Conservation (phyloP, 1,140 invertebrate genomes). For the Drosophila sechellia region DNA sequence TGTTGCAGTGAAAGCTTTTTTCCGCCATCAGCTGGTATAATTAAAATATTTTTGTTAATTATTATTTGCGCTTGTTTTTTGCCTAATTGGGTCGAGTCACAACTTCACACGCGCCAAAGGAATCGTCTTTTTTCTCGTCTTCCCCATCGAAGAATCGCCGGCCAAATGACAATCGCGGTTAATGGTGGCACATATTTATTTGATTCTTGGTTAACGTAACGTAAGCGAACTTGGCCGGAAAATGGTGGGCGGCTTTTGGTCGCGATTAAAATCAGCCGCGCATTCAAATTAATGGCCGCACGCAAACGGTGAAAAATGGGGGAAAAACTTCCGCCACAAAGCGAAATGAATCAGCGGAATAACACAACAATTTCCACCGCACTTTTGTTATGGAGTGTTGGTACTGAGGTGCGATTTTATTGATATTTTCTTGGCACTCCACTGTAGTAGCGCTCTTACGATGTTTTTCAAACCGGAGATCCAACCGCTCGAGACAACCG, state of each 20-base stretch:
- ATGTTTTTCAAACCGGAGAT: constrained; percentile 32
- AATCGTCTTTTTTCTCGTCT: constrained; percentile 14
- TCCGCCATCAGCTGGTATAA: constrained; percentile 57
- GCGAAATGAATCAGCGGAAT: constrained; percentile 37
- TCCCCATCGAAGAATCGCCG: constrained; percentile 54
- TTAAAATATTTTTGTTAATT: constrained; percentile 62
- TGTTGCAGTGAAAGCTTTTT: constrained; percentile 76
- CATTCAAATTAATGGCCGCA: constrained; percentile 63
- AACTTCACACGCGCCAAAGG: constrained; percentile 31
- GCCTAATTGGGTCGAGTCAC: constrained; percentile 68
- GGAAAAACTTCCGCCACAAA: constrained; percentile 43
- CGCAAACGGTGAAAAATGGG: constrained; percentile 43
- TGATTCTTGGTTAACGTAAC: constrained; percentile 36
- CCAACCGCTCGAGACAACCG: constrained; percentile 63
- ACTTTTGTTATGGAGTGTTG: constrained; percentile 54
- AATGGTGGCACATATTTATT: constrained; percentile 68
- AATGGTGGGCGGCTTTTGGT: constrained; percentile 10
- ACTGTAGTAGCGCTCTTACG: background rate
- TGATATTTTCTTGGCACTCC: background rate
- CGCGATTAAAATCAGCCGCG: constrained; percentile 61
- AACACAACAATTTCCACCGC: constrained; percentile 48
- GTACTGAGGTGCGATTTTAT: constrained; percentile 15
- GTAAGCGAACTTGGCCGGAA: constrained; percentile 30
- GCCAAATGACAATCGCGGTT: constrained; percentile 59
- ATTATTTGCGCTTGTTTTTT: constrained; percentile 27